Evolutionary conservation across 2,797 vertebrate species (phyloP), one percentile per base, ranked within the genome.

Genomic region (Oryzias dopingdopingensis): DNA sequence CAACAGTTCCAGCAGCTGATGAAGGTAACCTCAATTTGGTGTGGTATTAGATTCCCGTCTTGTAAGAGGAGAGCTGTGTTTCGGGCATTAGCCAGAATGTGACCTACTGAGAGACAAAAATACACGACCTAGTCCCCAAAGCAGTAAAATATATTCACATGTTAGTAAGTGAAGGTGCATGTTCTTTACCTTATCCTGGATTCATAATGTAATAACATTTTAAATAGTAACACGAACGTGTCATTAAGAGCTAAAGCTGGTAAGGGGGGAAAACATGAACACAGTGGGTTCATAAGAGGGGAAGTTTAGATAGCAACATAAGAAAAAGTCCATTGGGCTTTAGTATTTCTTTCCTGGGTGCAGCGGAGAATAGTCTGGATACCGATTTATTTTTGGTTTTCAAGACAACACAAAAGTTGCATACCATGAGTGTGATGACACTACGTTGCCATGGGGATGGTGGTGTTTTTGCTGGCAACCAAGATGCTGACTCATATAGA

Each of bases 401-500:
- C 53, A 12, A 43, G 49, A 42, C 55, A 55, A 67, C 49, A 61
- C 54, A 42, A 4, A 3, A 6, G 5, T 15, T 6, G 53, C 46
- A 46, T 52, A 18, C 29, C 22, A 52, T 82, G 49, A 61, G 56
- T 57, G 62, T 64, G 69, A 71, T 62, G 29, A 41, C 56, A 74
- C 62, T 49, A 43, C 4, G 81, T 86, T 84, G 60, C 74, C 59
- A 82, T 71, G 74, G 72, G 4, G 56, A 49, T 45, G 20, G 2
- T 53, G 14, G 3, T 5, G 48, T 4, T 79, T 63, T 71, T 80
- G 51, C 66, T 73, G 54, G 76, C 70, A 83, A 75, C 79, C 56
- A 70, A 41, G 4, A 51, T 37, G 2, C 0, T 87, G 82, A 87
- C 42, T 83, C 82, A 88, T 47, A 54, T 32, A 49, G 51, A 74